Conservation (phyloP, 2,797 vertebrate species). For the Meriones psammophilus region DNA sequence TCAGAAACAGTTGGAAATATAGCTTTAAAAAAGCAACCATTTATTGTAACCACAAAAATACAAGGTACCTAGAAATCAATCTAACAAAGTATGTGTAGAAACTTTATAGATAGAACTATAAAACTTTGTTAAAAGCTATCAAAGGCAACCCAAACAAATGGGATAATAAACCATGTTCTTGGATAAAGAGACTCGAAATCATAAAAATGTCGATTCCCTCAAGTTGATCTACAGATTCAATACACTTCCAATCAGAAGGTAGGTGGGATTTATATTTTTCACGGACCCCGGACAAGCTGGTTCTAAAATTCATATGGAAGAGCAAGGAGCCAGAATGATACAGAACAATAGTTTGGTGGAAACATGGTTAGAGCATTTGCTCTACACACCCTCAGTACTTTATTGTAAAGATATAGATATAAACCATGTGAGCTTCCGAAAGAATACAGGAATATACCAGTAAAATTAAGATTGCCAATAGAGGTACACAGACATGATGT, state of each 20-base stretch:
- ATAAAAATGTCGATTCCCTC: conserved; percentile 57
- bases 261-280: background rate
- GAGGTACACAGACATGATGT: background rate
- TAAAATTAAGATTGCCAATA: background rate
- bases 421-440: background rate
- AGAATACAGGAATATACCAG: background rate
- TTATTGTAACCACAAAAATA: conserved; percentile 66
- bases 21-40: conserved; percentile 61
- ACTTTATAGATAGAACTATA: conserved; percentile 67
- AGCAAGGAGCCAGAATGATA: conserved; percentile 43
- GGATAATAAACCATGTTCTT: conserved; percentile 56
- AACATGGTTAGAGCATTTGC: background rate
- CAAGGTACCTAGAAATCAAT: conserved; percentile 49
- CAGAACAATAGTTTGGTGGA: background rate
- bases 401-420: conserved; percentile 1
- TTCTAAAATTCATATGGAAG: conserved; percentile 53
- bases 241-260: conserved; percentile 29
- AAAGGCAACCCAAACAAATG: conserved; percentile 66
- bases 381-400: background rate
- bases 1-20: conserved; percentile 54
- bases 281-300: background rate
- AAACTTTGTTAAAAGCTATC: conserved; percentile 71
- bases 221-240: conserved; percentile 47
- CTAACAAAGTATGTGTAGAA: conserved; percentile 58
- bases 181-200: conserved; percentile 58